Evolutionary conservation across 2,797 vertebrate species (phyloP).

Genomic region (Limnodromus scolopaceus): DNA sequence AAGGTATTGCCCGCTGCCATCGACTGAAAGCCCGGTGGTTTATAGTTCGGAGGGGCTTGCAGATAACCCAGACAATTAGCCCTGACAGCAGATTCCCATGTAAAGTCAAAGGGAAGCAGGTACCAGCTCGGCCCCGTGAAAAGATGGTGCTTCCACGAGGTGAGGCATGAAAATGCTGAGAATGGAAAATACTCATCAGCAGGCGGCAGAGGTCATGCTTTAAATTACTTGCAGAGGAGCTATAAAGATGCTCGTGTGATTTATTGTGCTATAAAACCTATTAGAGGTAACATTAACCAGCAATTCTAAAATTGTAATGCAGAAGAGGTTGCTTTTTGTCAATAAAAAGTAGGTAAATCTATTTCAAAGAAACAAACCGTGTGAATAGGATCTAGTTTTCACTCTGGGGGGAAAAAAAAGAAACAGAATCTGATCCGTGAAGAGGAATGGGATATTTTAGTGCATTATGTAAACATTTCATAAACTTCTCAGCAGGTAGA

Average conservation of each 20-base stretch:
- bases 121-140: background rate
- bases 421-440: background rate
- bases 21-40: accelerated
- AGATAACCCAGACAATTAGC: background rate
- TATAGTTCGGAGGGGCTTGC: background rate
- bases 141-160: background rate
- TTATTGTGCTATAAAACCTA: slow-evolving; percentile 1
- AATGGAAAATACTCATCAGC: background rate
- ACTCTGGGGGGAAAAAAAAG: background rate
- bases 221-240: background rate
- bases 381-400: background rate
- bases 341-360: background rate
- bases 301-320: background rate
- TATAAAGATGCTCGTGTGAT: background rate
- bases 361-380: background rate
- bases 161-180: background rate
- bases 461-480: background rate
- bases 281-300: background rate
- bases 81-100: background rate
- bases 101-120: background rate
- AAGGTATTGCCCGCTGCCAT: background rate
- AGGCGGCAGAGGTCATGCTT: background rate
- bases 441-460: background rate
- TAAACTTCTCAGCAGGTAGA: background rate
- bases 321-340: background rate